Evolutionary conservation across 64 coral and sea anemone genomes (phyloP).

Genomic region (Stichodactyla helianthus): DNA sequence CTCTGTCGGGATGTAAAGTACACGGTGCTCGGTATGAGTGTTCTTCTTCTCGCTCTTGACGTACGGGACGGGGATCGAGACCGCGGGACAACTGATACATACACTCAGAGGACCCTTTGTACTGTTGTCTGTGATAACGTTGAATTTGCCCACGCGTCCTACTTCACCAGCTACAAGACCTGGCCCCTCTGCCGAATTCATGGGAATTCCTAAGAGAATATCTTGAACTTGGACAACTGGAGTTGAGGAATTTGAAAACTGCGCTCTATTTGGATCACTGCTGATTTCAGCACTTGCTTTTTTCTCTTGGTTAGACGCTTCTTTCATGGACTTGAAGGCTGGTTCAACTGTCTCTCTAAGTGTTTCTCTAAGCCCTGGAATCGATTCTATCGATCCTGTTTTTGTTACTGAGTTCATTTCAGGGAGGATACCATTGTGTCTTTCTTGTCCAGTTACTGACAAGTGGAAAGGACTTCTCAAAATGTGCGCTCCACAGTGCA

Average conservation of each 20-base stretch:
- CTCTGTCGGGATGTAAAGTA: constrained; percentile 90
- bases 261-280: neutral
- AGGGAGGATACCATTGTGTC: neutral
- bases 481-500: constrained; percentile 80
- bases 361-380: neutral
- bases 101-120: constrained; percentile 94
- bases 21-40: constrained; percentile 61
- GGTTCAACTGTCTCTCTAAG: neutral
- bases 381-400: neutral
- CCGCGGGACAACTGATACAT: constrained; percentile 98
- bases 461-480: constrained; percentile 87
- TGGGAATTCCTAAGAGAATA: constrained; percentile 21
- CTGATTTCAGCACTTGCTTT: neutral
- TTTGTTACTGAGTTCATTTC: neutral
- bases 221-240: neutral
- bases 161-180: constrained; percentile 79
- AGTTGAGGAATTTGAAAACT: neutral
- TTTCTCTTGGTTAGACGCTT: neutral
- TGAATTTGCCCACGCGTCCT: constrained; percentile 71
- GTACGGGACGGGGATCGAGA: constrained; percentile 95
- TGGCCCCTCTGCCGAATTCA: constrained; percentile 80
- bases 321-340: constrained; percentile 8
- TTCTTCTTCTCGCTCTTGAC: constrained; percentile 80
- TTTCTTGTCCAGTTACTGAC: constrained; percentile 38
- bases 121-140: constrained; percentile 82